These are phyloP conservation scores for Lysiphlebus fabarum DNA, from an alignment of 1,140 invertebrate species.

Conservation along the genomic window DNA sequence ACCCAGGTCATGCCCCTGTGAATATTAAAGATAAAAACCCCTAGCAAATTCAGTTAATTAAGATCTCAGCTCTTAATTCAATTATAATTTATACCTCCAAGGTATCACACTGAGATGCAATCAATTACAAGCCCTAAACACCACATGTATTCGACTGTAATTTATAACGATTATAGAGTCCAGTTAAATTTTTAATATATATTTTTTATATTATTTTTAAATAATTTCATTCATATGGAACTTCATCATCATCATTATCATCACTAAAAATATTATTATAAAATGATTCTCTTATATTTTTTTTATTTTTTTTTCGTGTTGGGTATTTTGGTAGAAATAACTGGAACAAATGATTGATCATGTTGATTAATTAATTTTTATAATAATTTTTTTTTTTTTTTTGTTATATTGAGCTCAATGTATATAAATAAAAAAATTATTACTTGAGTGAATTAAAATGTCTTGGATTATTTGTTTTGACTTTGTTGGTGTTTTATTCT, in stretches of 20 bases:
- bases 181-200: too few species aligned
- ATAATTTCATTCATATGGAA: too few species aligned
- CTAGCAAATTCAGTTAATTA: conserved; percentile 35
- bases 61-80: conserved; percentile 43
- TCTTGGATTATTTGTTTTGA: conserved; percentile 48
- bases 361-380: too few species aligned
- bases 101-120: conserved; percentile 27
- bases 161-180: conserved; percentile 37
- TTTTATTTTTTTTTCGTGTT: too few species aligned
- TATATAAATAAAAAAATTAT: background rate
- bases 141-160: conserved; percentile 37
- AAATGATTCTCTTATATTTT: too few species aligned
- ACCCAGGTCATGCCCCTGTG: too few species aligned
- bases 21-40: background rate
- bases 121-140: conserved; percentile 42
- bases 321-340: too few species aligned
- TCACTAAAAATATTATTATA: too few species aligned
- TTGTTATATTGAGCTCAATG: background rate
- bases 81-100: conserved; percentile 44
- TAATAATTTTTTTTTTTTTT: conserved; percentile 7
- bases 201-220: conserved; percentile 1
- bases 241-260: too few species aligned
- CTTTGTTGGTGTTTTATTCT: conserved; percentile 27
- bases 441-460: conserved; percentile 41
- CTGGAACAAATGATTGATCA: too few species aligned